phyloP scores from a whole-genome alignment of 2,888 invertebrate genomes.

The Ariolimax columbianus region DNA sequence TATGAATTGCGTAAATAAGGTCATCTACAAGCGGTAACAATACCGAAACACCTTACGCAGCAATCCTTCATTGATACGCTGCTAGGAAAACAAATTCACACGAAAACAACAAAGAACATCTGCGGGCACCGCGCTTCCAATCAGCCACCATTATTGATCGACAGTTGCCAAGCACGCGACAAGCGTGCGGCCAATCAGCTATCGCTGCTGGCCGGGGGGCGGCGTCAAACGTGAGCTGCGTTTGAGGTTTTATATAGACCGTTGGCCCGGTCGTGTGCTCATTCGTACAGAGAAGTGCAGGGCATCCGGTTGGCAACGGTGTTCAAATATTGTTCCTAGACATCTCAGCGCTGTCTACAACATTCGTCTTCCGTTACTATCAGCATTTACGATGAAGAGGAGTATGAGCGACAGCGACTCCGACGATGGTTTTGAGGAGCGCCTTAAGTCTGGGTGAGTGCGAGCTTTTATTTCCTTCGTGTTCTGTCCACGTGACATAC shows the following conservation, averaged over 20 bases:
- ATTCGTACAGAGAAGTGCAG: slow-evolving; percentile 6
- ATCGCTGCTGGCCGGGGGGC: slow-evolving; percentile 42
- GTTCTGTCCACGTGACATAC: not conserved
- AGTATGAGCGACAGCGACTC: slow-evolving; percentile 89
- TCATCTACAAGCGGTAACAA: not conserved
- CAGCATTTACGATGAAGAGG: slow-evolving; percentile 82
- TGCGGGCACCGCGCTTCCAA: slow-evolving; percentile 36
- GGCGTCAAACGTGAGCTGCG: slow-evolving; percentile 37
- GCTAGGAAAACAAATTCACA: not conserved
- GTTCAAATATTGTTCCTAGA: slow-evolving; percentile 14
- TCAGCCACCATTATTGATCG: slow-evolving; percentile 47
- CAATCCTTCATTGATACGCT: not conserved
- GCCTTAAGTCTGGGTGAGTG: slow-evolving; percentile 93
- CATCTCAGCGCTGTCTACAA: not conserved
- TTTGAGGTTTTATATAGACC: slow-evolving; percentile 43
- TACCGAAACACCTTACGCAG: not conserved
- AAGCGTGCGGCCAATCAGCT: slow-evolving; percentile 46
- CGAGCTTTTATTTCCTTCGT: not conserved
- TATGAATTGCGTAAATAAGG: not conserved
- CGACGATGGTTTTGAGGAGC: slow-evolving; percentile 93
- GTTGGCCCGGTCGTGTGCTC: slow-evolving; percentile 23
- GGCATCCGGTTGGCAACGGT: slow-evolving; percentile 35
- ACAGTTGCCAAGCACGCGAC: slow-evolving; percentile 45
- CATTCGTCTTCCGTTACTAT: not conserved
- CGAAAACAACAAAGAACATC: slow-evolving; percentile 45